Base-by-base conservation (phyloP, 1,140 invertebrate species). In the Limonius californicus region DNA sequence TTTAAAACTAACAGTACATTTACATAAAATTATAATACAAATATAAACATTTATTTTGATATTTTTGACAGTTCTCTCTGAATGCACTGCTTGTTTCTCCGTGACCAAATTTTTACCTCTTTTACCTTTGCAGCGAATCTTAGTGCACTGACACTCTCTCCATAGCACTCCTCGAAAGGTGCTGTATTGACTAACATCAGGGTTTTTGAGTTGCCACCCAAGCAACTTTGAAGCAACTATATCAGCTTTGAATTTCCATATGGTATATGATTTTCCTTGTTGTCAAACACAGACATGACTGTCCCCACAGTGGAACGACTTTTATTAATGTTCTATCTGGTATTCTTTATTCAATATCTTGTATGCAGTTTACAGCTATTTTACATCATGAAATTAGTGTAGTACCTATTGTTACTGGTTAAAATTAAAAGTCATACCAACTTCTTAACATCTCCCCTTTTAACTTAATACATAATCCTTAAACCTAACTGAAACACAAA, bases 231-330 rank as follows among this genome's bases (percentile, higher is more conserved):
- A 18, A 97, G 77, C 1, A 97, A 79, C 76, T 94, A 90, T 0
- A 94, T 97, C 1, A 97, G 78, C 74, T 95, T 95, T 1, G 92
- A 95, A 78, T 97, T 94, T 62, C 94, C 81, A 72, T 95, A 97
- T 0, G 93, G 93, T 50, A 97, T 83, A 75, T 95, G 90, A 62
- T 85, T 83, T 61, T 89, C 85, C 69, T 91, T 91, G 59, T 87
- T 86, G 18, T 89, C 79, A 42, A 97, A 77, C 0, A 91, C 90
- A 72, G 94, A 82, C 69, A 96, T 95, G 1, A 96, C 93, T 73
- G 91, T 92, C 14, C 91, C 90, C 4, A 97, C 81, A 74, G 91
- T 88, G 0, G 90, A 88, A 11, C 96, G 77, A 21, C 91, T 94
- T 67, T 89, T 91, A 72, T 97, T 96, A 42, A 96, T 96, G 67